phyloP scores from a whole-genome alignment of 64 coral and sea anemone species.

The Pachyseris speciosa region DNA sequence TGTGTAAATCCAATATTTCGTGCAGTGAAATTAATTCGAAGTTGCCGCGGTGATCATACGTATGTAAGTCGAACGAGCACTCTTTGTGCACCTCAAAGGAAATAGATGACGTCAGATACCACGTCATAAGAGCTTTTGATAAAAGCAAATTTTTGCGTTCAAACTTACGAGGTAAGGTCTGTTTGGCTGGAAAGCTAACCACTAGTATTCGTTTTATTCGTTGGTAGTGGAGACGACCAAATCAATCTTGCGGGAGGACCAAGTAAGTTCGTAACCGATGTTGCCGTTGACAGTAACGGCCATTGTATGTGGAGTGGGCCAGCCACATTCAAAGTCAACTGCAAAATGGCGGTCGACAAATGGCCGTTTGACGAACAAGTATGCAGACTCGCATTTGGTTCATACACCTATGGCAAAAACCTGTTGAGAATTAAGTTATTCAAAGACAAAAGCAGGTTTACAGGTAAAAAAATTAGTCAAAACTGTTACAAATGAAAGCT shows the following conservation, averaged over 20 bases:
- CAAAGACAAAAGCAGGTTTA: conserved; percentile 1
- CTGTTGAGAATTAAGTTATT: conserved; percentile 7
- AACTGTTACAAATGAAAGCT: too few relatives aligned
- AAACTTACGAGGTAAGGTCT: too few relatives aligned
- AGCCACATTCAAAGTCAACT: conserved; percentile 26
- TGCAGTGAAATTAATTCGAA: too few relatives aligned
- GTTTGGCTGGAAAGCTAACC: too few relatives aligned
- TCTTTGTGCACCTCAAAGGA: too few relatives aligned
- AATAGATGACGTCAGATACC: too few relatives aligned
- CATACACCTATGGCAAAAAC: conserved; percentile 19
- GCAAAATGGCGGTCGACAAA: neutral
- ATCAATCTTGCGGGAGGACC: conserved; percentile 20
- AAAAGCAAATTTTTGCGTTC: too few relatives aligned
- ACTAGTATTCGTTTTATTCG: neutral
- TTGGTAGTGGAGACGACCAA: conserved; percentile 1
- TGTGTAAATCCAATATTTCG: too few relatives aligned
- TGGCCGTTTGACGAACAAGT: conserved; percentile 52
- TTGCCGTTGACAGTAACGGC: neutral
- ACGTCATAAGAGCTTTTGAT: too few relatives aligned
- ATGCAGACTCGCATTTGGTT: conserved; percentile 32
- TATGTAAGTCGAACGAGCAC: too few relatives aligned
- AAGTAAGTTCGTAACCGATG: conserved; percentile 19
- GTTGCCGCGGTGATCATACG: too few relatives aligned
- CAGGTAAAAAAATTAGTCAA: neutral
- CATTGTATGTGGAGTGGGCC: neutral